Base-by-base conservation (phyloP, 64 coral and sea anemone species). In the Montipora efflorescens region DNA sequence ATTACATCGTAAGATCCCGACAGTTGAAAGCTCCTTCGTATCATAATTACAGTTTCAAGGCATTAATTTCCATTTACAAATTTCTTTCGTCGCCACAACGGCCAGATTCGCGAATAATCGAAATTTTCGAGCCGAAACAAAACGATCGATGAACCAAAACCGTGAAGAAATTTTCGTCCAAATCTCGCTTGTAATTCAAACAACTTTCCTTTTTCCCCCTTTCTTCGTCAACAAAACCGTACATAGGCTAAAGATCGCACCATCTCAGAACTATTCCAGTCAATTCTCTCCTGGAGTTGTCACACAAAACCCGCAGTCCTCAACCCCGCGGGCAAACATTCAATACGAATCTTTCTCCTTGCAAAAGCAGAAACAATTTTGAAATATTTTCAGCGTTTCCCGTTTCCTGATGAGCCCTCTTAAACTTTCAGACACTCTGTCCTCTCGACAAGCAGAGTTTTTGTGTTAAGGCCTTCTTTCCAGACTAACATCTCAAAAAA, bases 1-100 rank as follows among this genome's bases (percentile, higher is more conserved):
- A 99, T 99, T 8, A 99, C 89, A 96, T 99, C 98, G 81, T 99
- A 99, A 1, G 98, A 99, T 22, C 98, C 98, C 52, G 98, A 99
- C 7, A 99, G 92, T 77, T 99, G 98, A 86, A 99, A 99, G 64
- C 98, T 99, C 80, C 98, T 80, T 66, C 98, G 92, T 64, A 99
- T 99, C 98, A 99, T 98, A 1, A 48, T 76, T 76, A 78, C 62
- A 36, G 3, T 81, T 87, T 68, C 59, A 51, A 75, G 21, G 68
- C 21, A 71, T 23, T 23, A 23, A 25, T n/a, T 21, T 79, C 59
- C n/a, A 49, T 50, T 48, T 7, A 48, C 47, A 86, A 22, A 23
- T 14, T 49, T 8, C 18, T 48, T 46, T 86, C 19, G 82, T 86
- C 46, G 3, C 82, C 8, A 50, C 62, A 13, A 14, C 28, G 8